These are phyloP conservation scores for Phymatocera aterrima DNA, from an alignment of 2,888 invertebrate genomes.

Conservation along the genomic window DNA sequence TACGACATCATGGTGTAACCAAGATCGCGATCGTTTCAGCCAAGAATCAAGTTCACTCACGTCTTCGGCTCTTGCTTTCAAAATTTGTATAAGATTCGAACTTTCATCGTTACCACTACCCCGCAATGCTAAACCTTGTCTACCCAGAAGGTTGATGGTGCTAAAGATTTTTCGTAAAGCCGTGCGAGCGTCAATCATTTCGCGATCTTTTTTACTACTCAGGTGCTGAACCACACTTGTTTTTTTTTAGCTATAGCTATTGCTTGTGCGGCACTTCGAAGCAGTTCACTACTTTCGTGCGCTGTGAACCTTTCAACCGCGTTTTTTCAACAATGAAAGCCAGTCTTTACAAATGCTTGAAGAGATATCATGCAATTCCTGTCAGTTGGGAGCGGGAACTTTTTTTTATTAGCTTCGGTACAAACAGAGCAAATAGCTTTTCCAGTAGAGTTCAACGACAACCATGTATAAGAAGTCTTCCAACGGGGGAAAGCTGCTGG, in stretches of 20 bases:
- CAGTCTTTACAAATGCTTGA: conserved; percentile 44
- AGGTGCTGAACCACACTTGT: conserved; percentile 52
- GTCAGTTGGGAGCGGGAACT: conserved; percentile 35
- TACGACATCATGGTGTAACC: conserved; percentile 45
- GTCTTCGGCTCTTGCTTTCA: conserved; percentile 51
- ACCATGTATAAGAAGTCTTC: conserved; percentile 29
- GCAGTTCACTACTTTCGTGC: conserved; percentile 50
- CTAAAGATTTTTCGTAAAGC: conserved; percentile 53
- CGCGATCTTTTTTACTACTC: conserved; percentile 48
- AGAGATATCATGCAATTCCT: conserved; percentile 19
- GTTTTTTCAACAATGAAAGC: conserved; percentile 55
- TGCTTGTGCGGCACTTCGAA: conserved; percentile 48
- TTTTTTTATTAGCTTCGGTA: conserved; percentile 43
- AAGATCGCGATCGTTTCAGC: conserved; percentile 37
- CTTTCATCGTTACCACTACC: conserved; percentile 47
- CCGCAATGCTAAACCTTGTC: conserved; percentile 42
- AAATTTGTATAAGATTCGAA: conserved; percentile 51
- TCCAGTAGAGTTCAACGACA: conserved; percentile 28
- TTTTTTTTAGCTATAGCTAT: conserved; percentile 43
- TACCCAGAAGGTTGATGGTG: conserved; percentile 47
- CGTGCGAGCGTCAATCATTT: conserved; percentile 52
- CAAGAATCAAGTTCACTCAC: conserved; percentile 50
- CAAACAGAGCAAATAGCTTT: conserved; percentile 45
- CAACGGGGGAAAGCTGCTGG: background rate
- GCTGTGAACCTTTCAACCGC: conserved; percentile 51